Evolutionary conservation across 2,797 vertebrate genomes (phyloP), one percentile per base, ranked within the genome.

Genomic region (Sorex maritimensis): DNA sequence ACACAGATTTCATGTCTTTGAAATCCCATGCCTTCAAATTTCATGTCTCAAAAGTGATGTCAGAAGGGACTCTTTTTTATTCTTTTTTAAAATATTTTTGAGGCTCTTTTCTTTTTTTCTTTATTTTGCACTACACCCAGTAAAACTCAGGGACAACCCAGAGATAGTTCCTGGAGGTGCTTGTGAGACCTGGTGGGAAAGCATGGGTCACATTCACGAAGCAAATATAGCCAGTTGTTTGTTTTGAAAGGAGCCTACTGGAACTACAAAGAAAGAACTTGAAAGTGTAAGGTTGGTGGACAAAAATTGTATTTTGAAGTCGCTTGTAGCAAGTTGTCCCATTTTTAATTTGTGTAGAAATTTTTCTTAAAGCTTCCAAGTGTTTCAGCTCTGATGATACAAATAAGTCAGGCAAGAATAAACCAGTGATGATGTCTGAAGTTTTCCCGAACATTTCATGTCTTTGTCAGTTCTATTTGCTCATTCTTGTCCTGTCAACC

Each of bases 341-440:
- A 55, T n/a, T 67, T n/a, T 67, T 41, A 44, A 86, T 78, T 83
- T 95, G 85, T 81, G 65, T 55, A 34, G 24, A 83, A 82, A 52
- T 69, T 94, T 93, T 79, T 71, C 21, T 34, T 73, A 77, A 52
- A 4, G 34, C 90, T 8, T 67, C 89, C 5, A 24, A 28, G 6
- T 81, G n/a, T 95, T 90, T 81, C 55, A 81, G 44, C 23, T 72
- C 1, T 67, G 34, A 61, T 81, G 46, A 28, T 84, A 61, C 21
- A 82, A 58, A 49, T 73, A 65, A 73, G 44, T 65, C n/a, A 87
- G 46, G 38, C 69, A 75, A 69, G 30, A 86, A 41, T 52, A 75
- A 82, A 61, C 19, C 24, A 49, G 13, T 28, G 41, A 92, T 30
- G 17, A 63, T 69, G 19, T 75, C 68, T 84, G 74, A 34, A 74